Evolutionary conservation across 1,140 invertebrate genomes (phyloP), one percentile per base, ranked within the genome.

Genomic region (Drosophila nikananu): DNA sequence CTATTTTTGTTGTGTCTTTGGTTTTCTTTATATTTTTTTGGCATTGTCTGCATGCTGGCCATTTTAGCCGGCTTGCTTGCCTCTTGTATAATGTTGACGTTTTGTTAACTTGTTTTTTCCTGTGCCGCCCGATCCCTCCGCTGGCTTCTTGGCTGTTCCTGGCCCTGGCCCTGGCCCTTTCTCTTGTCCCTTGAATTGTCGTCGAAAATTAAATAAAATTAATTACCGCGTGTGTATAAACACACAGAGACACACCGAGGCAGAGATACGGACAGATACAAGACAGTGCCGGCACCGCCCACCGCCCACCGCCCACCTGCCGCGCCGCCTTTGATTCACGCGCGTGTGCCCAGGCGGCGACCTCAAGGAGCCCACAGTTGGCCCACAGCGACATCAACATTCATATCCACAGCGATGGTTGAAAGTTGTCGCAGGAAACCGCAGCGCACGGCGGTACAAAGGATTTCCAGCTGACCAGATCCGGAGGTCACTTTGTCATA

Each of bases 181-280:
- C 68, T 86, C 65, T 80, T 80, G 83, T 89, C 77, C 73, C 68
- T 81, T 81, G 86, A 84, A 89, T 87, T 87, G 84, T 89, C 71
- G 84, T 90, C 86, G 86, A 89, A 89, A 89, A 89, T 89, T 89
- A 89, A 89, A 89, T 89, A 89, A 90, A 89, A 89, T 89, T 89
- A 89, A 89, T 89, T 89, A 89, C 86, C 51, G 81, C 86, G 64
- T 82, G 81, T 79, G 84, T 78, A 78, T 49, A 74, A 61, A 83
- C 61, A 55, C 32, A 55, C 58, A 52, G 12, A 62, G 12, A 60
- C n/a, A 59, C 25, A 61, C 46, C 25, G 15, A 25, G 10, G 23
- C 51, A 48, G 35, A 23, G 49, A 51, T 41, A 49, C 46, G 49
- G 13, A 55, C 5, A 55, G 32, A 55, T 23, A 55, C 52, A 55